These are phyloP conservation scores for Blastobasis lacticolella DNA, from an alignment of 2,888 invertebrate species.

Conservation along the genomic window DNA sequence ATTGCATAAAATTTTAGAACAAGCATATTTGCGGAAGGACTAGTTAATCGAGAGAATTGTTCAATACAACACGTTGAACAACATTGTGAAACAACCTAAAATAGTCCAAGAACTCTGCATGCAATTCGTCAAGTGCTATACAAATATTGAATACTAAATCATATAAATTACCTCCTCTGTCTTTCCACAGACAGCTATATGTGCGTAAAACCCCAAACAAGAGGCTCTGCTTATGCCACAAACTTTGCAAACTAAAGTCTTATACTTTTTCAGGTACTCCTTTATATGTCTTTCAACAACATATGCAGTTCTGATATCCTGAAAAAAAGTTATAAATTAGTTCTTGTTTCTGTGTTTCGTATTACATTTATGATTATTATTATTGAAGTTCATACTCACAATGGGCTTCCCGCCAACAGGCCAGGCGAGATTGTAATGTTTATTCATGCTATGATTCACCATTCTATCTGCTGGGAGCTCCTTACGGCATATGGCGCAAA, in stretches of 20 bases:
- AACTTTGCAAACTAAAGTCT: conserved; percentile 65
- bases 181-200: conserved; percentile 76
- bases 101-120: background rate
- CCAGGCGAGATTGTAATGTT: conserved; percentile 55
- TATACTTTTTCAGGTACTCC: conserved; percentile 49
- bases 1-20: background rate
- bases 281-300: conserved; percentile 56
- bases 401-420: conserved; percentile 37
- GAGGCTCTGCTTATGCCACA: conserved; percentile 70
- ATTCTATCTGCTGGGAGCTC: conserved; percentile 28
- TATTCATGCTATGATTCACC: conserved; percentile 31
- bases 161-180: conserved; percentile 52
- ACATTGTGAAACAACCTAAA: no score
- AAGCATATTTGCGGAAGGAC: no score
- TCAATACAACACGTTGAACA: no score
- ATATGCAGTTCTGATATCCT: conserved; percentile 70
- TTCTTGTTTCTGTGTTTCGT: background rate
- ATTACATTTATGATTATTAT: background rate
- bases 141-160: background rate
- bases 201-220: conserved; percentile 75
- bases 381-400: conserved; percentile 26
- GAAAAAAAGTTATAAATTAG: conserved; percentile 17
- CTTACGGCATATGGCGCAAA: conserved; percentile 38
- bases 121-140: background rate
- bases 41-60: no score